Conservation (phyloP, 2,888 invertebrate genomes). For the Thereva nobilitata region DNA sequence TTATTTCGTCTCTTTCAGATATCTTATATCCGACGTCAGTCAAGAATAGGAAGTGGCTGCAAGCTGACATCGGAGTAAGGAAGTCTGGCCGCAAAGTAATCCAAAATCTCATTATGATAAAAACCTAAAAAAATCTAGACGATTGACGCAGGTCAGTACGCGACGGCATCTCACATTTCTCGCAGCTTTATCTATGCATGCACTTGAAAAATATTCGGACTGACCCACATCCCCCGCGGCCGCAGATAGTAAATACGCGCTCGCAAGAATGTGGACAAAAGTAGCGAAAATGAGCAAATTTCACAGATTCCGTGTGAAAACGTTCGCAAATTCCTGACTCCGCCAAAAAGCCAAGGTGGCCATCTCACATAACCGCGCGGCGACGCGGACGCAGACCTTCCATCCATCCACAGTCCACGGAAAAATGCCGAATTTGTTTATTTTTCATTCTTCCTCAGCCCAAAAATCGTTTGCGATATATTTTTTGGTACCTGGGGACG, state of each 20-base stretch:
- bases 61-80: conserved; percentile 23
- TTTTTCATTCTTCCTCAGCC: too few relatives aligned
- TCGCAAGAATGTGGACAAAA: conserved; percentile 7
- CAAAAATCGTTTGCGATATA: too few relatives aligned
- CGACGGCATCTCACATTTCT: conserved; percentile 10
- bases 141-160: conserved; percentile 26
- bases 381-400: neutral
- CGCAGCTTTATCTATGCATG: conserved; percentile 5
- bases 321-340: neutral
- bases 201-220: conserved; percentile 9
- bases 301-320: conserved; percentile 28
- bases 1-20: neutral
- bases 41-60: conserved; percentile 6
- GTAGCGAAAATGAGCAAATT: neutral
- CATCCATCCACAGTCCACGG: too few relatives aligned
- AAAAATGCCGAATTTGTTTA: too few relatives aligned
- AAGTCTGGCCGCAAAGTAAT: conserved; percentile 15
- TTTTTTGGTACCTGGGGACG: neutral
- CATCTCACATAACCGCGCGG: conserved; percentile 13
- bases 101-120: conserved; percentile 10
- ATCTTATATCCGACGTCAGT: conserved; percentile 6
- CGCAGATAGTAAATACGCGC: neutral
- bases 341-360: neutral
- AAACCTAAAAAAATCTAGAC: neutral
- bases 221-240: neutral